Evolutionary conservation across 2,888 invertebrate species (phyloP), one percentile per base, ranked within the genome.

Genomic region (Prosapia bicincta): DNA sequence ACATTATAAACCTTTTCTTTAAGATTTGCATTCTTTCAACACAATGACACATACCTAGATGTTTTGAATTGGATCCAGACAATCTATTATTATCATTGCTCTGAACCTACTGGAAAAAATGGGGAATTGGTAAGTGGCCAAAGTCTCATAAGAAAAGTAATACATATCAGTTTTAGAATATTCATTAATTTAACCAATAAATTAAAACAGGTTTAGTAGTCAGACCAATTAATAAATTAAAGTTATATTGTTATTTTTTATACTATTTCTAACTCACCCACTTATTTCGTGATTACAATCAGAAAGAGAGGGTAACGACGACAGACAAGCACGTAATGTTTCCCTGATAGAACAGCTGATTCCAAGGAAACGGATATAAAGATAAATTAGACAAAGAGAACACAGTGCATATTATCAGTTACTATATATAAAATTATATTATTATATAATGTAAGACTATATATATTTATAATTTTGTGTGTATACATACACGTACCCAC

Each of bases 41-140:
- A 9, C 54, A 69, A 43, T 75, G 54, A 71, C 66, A 74, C 10
- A 69, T 43, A 26, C 77, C 70, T 67, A 78, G 77, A 76, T 74
- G 69, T 77, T 76, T 79, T 78, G 77, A 79, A 78, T 77, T 75
- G 76, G 77, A 75, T 80, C 80, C 80, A 80, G 80, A 72, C 76
- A 78, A 73, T 80, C 80, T 80, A 80, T 79, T 79, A 79, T 80
- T 80, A 80, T 79, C 80, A 76, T 71, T 70, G 43, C 70, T 78
- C 78, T 80, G 79, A 79, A 79, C 78, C 77, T 76, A 76, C 80
- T 80, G 80, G 80, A 80, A 80, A 79, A 80, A 78, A 30, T 26
- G 71, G 79, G 79, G 78, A 79, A 77, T 78, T 77, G 78, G 78
- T 78, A 76, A 74, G 73, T 67, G 67, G 76, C 78, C 76, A 78